phyloP scores from a whole-genome alignment of 2,113 vertebrate species.

The Grus americana region DNA sequence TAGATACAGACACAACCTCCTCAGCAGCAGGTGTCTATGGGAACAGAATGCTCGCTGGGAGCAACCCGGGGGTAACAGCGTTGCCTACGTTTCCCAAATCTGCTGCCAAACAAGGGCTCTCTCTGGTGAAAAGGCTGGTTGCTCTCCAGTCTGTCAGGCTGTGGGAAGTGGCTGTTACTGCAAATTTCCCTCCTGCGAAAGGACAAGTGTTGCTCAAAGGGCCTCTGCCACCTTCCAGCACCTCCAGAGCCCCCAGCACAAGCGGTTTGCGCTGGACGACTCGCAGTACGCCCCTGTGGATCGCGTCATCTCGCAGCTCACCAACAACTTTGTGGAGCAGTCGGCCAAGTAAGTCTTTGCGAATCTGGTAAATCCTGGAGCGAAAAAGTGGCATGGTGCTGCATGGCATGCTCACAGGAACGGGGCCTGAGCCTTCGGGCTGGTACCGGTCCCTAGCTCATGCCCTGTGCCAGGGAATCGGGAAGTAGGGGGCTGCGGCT shows the following conservation, averaged over 20 bases:
- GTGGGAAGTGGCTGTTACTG: background rate
- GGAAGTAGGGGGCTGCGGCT: background rate
- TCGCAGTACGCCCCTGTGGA: conserved; percentile 76
- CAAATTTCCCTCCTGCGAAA: background rate
- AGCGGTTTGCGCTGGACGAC: conserved; percentile 71
- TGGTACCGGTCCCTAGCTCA: background rate
- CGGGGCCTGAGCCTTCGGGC: background rate
- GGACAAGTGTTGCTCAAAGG: background rate
- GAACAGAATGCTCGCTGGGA: background rate
- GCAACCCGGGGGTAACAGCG: background rate
- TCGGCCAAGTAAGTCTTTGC: background rate
- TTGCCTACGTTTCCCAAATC: background rate
- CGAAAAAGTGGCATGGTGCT: fast-evolving
- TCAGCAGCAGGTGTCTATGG: background rate
- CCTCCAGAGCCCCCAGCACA: conserved; percentile 80
- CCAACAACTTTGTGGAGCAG: conserved; percentile 45
- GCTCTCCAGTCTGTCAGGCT: background rate
- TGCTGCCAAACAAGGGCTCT: background rate
- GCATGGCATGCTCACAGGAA: fast-evolving
- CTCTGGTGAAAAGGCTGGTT: background rate
- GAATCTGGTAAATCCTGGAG: background rate
- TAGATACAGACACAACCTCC: background rate
- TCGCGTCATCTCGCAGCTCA: conserved; percentile 73
- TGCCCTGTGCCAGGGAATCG: background rate
- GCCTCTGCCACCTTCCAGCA: conserved; percentile 72